Base-by-base conservation (phyloP, 2,113 vertebrate species). In the Oncorhynchus keta region DNA sequence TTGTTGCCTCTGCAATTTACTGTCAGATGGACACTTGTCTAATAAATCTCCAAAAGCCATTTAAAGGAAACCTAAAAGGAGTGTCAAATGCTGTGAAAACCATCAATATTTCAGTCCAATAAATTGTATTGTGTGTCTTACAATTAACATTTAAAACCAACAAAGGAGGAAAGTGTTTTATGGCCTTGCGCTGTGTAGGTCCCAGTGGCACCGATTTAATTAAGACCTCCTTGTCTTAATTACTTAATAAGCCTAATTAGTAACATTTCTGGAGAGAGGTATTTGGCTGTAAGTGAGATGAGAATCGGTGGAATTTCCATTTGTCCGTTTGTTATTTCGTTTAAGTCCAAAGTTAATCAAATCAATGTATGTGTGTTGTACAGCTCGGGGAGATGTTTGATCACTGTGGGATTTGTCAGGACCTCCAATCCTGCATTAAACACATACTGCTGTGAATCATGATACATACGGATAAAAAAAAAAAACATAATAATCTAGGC, bases 211-310 rank as follows among this genome's bases (percentile, higher is more conserved):
- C 89, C 80, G 83, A 91, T 88, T 89, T 91, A 93, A 93, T 93
- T 91, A 91, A 92, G 91, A 91, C 87, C 89, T 89, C 87, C 87
- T 87, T 74, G 70, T 91, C 90, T 91, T 92, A 93, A 93, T 91
- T 89, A 92, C 90, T 90, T 92, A 93, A 93, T 92, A 91, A 85
- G 86, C 83, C 86, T 91, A 91, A 93, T 93, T 93, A 92, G 89
- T 82, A 88, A 87, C 83, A 85, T 90, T 88, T 91, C 77, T 77
- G 78, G 83, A 83, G 80, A 71, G 80, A 82, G 51, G 85, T 84
- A 89, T 90, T 87, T 91, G 87, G 85, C 91, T 85, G 74, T 72
- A 74, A 82, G 84, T 85, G 88, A 76, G 88, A 90, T 89, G 82
- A 72, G 89, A 90, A 90, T 91, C 90, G 84, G 84, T 85, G 68